Base-by-base conservation (phyloP, 2,797 vertebrate species). In the Paedocypris micromegethes region DNA sequence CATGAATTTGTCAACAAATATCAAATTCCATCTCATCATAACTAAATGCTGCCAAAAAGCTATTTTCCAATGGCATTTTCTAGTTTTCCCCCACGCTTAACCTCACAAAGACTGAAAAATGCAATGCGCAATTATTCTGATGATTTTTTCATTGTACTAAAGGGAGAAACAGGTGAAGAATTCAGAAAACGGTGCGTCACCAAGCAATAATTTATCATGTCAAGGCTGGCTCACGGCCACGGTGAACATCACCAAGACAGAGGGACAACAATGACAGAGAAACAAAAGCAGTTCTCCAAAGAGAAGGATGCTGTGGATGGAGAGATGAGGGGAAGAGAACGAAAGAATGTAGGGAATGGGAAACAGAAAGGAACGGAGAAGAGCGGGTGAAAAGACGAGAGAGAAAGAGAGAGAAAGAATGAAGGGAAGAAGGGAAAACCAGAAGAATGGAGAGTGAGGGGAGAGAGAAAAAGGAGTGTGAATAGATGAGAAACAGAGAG, bases 201-300 rank as follows among this genome's bases (percentile, higher is more conserved):
- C 40, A 63, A 72, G 64, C 58, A 66, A 66, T 66, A 55, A 55
- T 72, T 72, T 57, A 66, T 72, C 56, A 60, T 43, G 3, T 2
- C 6, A 3, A 64, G 50, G 56, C 63, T 66, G 49, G 70, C 70
- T 48, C 52, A 60, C 4, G 44, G 57, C 57, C 56, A 60, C 40
- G 2, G 56, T 3, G 63, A 65, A 58, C 66, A 64, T 58, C 65
- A 66, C n/a, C n/a, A 37, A 58, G 47, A 43, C 43, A 58, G 37
- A 66, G 39, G 58, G 60, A 58, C 58, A 62, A 52, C 54, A 45
- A 41, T 58, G 53, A 47, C 42, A 52, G 8, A 51, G n/a, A 63
- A 41, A 58, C 42, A 49, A 46, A 62, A 46, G 52, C 41, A 57
- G 7, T 42, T 38, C 57, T 44, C 52, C 41, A 52, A 23, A 8